phyloP scores from a whole-genome alignment of 2,113 vertebrate species.

The Calyptommatus sinebrachiatus region DNA sequence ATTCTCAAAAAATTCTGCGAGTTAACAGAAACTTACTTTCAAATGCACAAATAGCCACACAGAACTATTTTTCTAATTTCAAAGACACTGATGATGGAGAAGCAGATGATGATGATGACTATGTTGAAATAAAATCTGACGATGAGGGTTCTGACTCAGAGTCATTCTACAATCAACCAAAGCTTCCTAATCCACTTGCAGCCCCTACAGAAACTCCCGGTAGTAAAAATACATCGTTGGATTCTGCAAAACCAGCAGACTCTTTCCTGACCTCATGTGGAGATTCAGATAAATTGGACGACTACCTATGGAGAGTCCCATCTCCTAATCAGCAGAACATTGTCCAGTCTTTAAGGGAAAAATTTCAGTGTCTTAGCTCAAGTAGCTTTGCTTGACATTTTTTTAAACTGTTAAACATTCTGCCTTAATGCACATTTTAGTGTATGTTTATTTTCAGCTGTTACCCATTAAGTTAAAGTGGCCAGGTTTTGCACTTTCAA shows the following conservation, averaged over 20 bases:
- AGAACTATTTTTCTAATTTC: constrained; percentile 94
- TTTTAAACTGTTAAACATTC: constrained; percentile 16
- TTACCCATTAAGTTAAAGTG: constrained; percentile 36
- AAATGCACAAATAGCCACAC: constrained; percentile 83
- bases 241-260: constrained; percentile 66
- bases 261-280: constrained; percentile 62
- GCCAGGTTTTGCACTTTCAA: neutral
- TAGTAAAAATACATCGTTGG: constrained; percentile 52
- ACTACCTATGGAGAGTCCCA: constrained; percentile 88
- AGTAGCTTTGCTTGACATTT: constrained; percentile 87
- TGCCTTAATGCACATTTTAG: constrained; percentile 38
- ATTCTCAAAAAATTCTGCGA: constrained; percentile 89
- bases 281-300: constrained; percentile 81
- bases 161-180: constrained; percentile 35
- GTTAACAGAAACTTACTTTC: constrained; percentile 79
- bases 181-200: constrained; percentile 39
- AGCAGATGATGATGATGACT: constrained; percentile 83
- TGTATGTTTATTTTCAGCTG: neutral
- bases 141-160: constrained; percentile 79
- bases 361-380: constrained; percentile 97
- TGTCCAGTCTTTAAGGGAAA: constrained; percentile 92
- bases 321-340: constrained; percentile 88
- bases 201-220: constrained; percentile 46
- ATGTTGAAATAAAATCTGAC: constrained; percentile 96
- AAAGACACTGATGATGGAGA: constrained; percentile 88